These are phyloP conservation scores for Urocitellus parryii DNA, from an alignment of 2,113 vertebrate genomes.

Conservation along the genomic window DNA sequence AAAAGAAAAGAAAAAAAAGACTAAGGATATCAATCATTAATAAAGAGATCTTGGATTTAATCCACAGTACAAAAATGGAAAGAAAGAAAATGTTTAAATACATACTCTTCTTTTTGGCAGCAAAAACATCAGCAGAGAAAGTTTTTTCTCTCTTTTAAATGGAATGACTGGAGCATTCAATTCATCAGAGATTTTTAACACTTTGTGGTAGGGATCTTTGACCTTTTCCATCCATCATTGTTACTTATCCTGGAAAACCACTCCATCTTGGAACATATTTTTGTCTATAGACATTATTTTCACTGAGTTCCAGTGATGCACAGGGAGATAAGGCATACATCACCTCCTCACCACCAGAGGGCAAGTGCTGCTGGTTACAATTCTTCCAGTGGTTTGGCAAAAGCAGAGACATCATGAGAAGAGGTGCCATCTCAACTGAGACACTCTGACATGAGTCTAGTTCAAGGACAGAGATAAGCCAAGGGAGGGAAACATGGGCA, in stretches of 20 bases:
- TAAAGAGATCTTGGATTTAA: too few relatives aligned
- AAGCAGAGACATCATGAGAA: neutral
- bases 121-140: neutral
- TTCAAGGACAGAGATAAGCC: neutral
- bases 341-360: too few relatives aligned
- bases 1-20: too few relatives aligned
- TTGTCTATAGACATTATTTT: neutral
- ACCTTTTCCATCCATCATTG: neutral
- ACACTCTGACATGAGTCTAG: neutral
- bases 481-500: neutral
- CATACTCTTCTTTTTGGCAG: neutral
- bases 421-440: neutral
- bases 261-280: neutral
- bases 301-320: neutral
- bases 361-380: neutral
- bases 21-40: too few relatives aligned
- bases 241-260: neutral
- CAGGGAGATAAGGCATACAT: neutral
- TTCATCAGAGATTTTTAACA: neutral
- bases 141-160: neutral
- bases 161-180: neutral
- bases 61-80: too few relatives aligned
- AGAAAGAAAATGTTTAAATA: too few relatives aligned
- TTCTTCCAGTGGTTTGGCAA: neutral
- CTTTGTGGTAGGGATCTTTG: neutral